phyloP scores from a whole-genome alignment of 1,140 invertebrate species.

The Drosophila arizonae region DNA sequence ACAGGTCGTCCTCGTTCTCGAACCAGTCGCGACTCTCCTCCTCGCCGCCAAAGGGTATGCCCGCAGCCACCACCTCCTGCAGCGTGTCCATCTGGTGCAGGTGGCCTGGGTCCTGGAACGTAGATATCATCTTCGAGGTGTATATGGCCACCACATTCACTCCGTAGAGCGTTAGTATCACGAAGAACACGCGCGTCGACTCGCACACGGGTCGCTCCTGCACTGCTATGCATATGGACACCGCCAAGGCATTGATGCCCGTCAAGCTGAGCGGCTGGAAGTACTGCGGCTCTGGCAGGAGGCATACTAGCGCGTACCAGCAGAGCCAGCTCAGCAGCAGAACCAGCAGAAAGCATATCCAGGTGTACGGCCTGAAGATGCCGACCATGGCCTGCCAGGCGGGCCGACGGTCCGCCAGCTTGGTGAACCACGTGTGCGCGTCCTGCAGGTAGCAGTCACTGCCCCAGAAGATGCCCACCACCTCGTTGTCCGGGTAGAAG shows the following conservation, averaged over 20 bases:
- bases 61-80: slow-evolving; percentile 82
- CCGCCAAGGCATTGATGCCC: slow-evolving; percentile 83
- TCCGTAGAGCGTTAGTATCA: slow-evolving; percentile 83
- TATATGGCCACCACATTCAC: slow-evolving; percentile 84
- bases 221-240: slow-evolving; percentile 81
- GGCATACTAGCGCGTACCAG: slow-evolving; percentile 83
- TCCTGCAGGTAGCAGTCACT: slow-evolving; percentile 84
- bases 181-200: slow-evolving; percentile 83
- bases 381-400: slow-evolving; percentile 83
- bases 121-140: slow-evolving; percentile 84
- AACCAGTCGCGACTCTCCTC: slow-evolving; percentile 84
- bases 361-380: slow-evolving; percentile 83
- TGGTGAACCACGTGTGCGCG: slow-evolving; percentile 84
- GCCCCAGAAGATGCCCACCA: slow-evolving; percentile 84
- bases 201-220: slow-evolving; percentile 83
- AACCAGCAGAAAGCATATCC: slow-evolving; percentile 79
- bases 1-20: slow-evolving; percentile 83
- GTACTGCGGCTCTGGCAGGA: slow-evolving; percentile 81
- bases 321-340: slow-evolving; percentile 82
- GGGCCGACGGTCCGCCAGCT: slow-evolving; percentile 80
- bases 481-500: slow-evolving; percentile 84
- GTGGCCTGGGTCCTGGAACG: slow-evolving; percentile 83
- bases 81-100: slow-evolving; percentile 83
- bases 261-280: slow-evolving; percentile 82
- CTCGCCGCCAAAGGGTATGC: slow-evolving; percentile 83